A percentile compares a stretch with the other conserved stretches of the same genome.
phyloP scores from a whole-genome alignment of 2,113 vertebrate species.

The Ophthalmolycus amberensis region DNA sequence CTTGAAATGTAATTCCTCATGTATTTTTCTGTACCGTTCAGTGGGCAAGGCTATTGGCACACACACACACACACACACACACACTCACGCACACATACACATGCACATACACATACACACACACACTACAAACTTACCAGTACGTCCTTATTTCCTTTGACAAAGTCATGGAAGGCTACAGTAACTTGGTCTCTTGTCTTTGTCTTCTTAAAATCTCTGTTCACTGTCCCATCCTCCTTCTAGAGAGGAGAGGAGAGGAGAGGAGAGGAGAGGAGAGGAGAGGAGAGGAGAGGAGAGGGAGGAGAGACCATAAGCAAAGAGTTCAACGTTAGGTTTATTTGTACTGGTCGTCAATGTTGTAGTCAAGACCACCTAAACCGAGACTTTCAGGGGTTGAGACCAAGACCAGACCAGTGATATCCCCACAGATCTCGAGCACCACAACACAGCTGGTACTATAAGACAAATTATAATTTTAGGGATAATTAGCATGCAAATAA shows the following conservation, averaged over 20 bases:
- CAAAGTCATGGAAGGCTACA: conserved; percentile 92
- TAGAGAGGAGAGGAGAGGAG: conserved; percentile 53
- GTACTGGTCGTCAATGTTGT: not conserved
- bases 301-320: not conserved
- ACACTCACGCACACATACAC: not conserved
- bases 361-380: no score
- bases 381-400: no score
- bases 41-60: not conserved
- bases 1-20: conserved; percentile 26
- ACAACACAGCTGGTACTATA: no score
- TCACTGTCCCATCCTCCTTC: conserved; percentile 97
- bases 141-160: conserved; percentile 90
- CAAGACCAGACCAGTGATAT: no score
- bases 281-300: not conserved
- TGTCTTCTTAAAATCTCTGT: conserved; percentile 98
- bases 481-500: not conserved
- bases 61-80: not conserved
- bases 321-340: not conserved
- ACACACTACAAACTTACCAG: conserved; percentile 85
- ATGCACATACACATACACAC: conserved; percentile 45
- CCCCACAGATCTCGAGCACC: not conserved
- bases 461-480: not conserved
- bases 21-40: conserved; percentile 1
- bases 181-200: conserved; percentile 92
- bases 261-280: not conserved